Evolutionary conservation across 2,113 vertebrate genomes (phyloP).

Genomic region (Calyptommatus sinebrachiatus): DNA sequence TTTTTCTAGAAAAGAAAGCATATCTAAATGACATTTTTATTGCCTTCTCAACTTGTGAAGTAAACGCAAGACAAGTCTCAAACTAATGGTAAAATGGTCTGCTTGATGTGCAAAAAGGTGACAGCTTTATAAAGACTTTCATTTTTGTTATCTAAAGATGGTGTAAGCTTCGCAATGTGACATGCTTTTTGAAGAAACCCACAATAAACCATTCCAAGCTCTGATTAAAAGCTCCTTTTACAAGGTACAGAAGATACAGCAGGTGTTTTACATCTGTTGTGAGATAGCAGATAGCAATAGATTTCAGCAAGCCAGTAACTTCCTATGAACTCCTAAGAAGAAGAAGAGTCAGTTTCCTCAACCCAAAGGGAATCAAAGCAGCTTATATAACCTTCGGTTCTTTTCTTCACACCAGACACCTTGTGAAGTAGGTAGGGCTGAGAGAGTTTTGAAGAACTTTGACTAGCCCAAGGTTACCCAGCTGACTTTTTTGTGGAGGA

Average conservation of each 20-base stretch:
- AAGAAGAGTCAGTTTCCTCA: no score
- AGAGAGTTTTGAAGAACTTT: no score
- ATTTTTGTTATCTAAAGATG: constrained; percentile 24
- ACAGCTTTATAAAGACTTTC: constrained; percentile 19
- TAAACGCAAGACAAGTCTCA: constrained; percentile 36
- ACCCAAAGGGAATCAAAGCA: no score
- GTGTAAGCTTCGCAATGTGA: constrained; percentile 8
- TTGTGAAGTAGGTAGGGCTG: no score
- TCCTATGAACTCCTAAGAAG: background rate
- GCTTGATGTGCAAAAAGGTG: constrained; percentile 39
- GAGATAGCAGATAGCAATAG: background rate
- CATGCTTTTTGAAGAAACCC: background rate
- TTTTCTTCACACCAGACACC: no score
- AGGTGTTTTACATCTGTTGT: constrained; percentile 22
- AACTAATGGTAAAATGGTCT: constrained; percentile 28
- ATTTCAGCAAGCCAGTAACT: background rate
- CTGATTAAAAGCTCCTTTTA: constrained; percentile 22
- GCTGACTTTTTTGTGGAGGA: no score
- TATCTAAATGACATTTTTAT: constrained; percentile 42
- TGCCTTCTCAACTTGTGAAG: constrained; percentile 32
- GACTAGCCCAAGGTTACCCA: no score
- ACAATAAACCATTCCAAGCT: constrained; percentile 15
- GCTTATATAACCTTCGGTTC: no score
- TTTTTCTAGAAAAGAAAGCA: constrained; percentile 32
- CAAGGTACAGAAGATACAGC: background rate